phyloP scores from a whole-genome alignment of 2,888 invertebrate genomes.

The Germaria angustata region DNA sequence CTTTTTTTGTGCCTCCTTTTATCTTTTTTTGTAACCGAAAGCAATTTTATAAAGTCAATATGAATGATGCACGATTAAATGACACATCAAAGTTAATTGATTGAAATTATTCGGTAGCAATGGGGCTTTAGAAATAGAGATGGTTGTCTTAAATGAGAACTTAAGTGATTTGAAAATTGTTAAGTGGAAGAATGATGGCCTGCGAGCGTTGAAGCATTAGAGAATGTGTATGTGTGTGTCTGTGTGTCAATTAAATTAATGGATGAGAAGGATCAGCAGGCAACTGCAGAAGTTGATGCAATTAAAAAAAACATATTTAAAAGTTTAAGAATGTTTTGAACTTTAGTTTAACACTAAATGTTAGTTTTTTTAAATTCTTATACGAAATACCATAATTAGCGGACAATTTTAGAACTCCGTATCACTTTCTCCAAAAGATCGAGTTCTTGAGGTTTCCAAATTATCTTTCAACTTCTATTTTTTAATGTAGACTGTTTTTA shows the following conservation, averaged over 20 bases:
- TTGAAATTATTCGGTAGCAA: slow-evolving; percentile 34
- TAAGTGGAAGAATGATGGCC: slow-evolving; percentile 27
- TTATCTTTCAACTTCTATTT: background rate
- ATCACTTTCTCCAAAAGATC: background rate
- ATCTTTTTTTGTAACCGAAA: background rate
- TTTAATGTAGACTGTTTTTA: too few relatives aligned
- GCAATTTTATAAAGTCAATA: slow-evolving; percentile 53
- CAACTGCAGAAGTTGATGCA: background rate
- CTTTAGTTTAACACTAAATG: too few relatives aligned
- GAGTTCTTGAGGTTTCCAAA: background rate
- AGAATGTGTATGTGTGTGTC: slow-evolving; percentile 4
- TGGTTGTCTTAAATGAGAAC: slow-evolving; percentile 20
- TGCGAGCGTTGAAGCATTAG: slow-evolving; percentile 5
- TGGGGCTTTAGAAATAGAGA: background rate
- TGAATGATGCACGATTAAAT: slow-evolving; percentile 62
- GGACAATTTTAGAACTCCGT: too few relatives aligned
- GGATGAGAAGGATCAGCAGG: background rate
- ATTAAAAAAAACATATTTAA: too few relatives aligned
- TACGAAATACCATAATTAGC: too few relatives aligned
- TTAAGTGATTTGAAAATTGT: slow-evolving; percentile 31
- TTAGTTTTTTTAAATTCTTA: too few relatives aligned
- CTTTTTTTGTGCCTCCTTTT: background rate
- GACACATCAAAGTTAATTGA: slow-evolving; percentile 63
- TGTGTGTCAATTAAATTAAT: slow-evolving; percentile 29
- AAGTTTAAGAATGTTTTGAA: too few relatives aligned